Percentiles rank a stretch among this genome's conserved stretches.
Evolutionary conservation across 1,140 invertebrate species (phyloP).

Genomic region (Sarcophaga peregrina): DNA sequence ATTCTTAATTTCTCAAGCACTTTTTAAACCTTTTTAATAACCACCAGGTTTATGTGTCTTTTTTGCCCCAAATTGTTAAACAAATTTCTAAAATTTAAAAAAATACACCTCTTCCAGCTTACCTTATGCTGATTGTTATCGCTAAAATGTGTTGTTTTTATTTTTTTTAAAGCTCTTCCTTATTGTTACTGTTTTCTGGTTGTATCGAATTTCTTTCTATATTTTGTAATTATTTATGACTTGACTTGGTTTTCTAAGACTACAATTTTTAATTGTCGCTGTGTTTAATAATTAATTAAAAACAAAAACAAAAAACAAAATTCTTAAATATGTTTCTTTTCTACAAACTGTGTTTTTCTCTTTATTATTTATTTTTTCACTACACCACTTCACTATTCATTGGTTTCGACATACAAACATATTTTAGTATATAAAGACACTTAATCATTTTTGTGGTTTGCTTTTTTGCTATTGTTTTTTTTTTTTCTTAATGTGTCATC

Average conservation of each 20-base stretch:
- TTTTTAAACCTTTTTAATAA: not conserved
- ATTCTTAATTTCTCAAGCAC: not conserved
- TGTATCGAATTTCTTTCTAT: not conserved
- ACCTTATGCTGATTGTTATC: not conserved
- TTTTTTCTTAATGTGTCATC: not conserved
- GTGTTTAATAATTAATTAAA: too few relatives aligned
- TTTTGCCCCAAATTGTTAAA: too few relatives aligned
- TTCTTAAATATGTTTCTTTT: not conserved
- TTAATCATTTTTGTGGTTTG: constrained; percentile 26
- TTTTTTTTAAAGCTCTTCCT: not conserved
- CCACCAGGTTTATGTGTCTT: too few relatives aligned
- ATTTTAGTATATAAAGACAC: not conserved
- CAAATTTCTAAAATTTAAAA: too few relatives aligned
- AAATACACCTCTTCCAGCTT: not conserved
- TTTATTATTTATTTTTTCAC: not conserved
- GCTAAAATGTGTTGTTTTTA: not conserved
- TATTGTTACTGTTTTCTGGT: not conserved
- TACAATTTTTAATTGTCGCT: not conserved
- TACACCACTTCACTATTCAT: not conserved
- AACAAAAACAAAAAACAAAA: too few relatives aligned
- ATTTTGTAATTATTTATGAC: not conserved
- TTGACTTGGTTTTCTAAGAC: not conserved
- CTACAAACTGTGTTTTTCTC: not conserved
- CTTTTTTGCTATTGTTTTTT: not conserved
- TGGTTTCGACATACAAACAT: too few relatives aligned